Evolutionary conservation across 2,888 invertebrate genomes (phyloP), one percentile per base, ranked within the genome.

Genomic region (Drosophila suboccidentalis): DNA sequence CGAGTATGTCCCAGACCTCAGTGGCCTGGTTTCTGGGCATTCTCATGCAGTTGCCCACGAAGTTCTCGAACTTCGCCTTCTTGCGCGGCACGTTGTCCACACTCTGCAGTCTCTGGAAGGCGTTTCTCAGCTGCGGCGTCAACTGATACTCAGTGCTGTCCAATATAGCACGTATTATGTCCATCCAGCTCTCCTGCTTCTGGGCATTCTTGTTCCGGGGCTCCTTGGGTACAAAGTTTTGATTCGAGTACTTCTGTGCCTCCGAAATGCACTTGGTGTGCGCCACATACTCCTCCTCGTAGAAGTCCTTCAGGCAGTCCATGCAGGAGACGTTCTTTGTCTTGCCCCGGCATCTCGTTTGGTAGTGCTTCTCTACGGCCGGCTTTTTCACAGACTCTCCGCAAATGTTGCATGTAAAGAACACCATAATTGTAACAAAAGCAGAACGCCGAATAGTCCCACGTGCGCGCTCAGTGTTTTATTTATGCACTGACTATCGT

Each of bases 321-420:
- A 98, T 96, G 92, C 99, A 99, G 1, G 98, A 97, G 47, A 98
- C 93, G 81, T 95, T 95, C 75, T 95, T 94, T 53, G 94, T 94
- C 13, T 94, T 94, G 77, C 94, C 88, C 0, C 96, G 94, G 91
- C 98, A 98, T 90, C 94, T 94, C 55, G 94, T 94, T 41, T 94
- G 94, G 90, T 96, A 96, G 93, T 98, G 98, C 90, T 97, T 97
- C 80, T 97, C 97, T 0, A 98, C 98, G 91, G 96, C 95, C 29
- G 97, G 96, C 91, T 99, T 99, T 91, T 98, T 97, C 38, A 98
- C 93, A 41, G 97, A 95, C 71, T 97, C 97, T 0, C 98, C 98
- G 92, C 99, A 99, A 80, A 96, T 94, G 85, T 97, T 96, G 92
- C 99, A 99, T 11, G 97, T 97, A 92, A 99, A 99, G 59, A 97